Evolutionary conservation across 2,888 invertebrate genomes (phyloP), one percentile per base, ranked within the genome.

Genomic region (Spilosoma lubricipeda): DNA sequence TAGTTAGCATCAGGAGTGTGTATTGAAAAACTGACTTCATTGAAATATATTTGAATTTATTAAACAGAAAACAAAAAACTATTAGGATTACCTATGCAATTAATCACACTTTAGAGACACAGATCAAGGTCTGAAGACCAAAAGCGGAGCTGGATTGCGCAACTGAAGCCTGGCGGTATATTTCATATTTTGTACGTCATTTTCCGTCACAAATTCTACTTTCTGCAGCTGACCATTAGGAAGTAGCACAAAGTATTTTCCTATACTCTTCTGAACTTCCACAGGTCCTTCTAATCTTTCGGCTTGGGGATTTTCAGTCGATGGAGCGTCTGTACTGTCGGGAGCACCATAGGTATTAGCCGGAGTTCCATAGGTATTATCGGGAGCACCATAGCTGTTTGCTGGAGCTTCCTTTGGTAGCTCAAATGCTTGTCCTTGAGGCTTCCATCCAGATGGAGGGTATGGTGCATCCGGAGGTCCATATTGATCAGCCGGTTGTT

Each of bases 171-270:
- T 94, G 0, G 97, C 97, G 0, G 96, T 95, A 77, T 96, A 96
- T 75, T 95, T 96, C 97, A 97, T 97, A 63, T 97, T 97, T 92
- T 89, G 93, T 2, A 93, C 81, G 71, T 94, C 94, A 80, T 92
- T 94, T 77, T 93, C 93, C 0, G 97, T 96, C 76, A 95, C 91
- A 85, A 97, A 97, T 77, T 95, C 93, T 45, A 97, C 96, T 77
- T 95, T 96, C 86, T 97, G 97, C 52, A 97, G 90, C 77, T 96
- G 93, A 9, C 97, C 97, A 80, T 96, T 96, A 0, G 97, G 97
- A 79, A 97, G 94, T 63, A 97, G 94, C 8, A 97, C 94, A 87
- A 96, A 97, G 89, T 97, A 97, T 23, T 96, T 93, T 8, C 97
- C 97, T 45, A 93, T 91, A 65, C 97, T 97, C 83, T 92, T 93